These are phyloP conservation scores for Manduca sexta DNA, from an alignment of 1,140 invertebrate species.

Conservation along the genomic window DNA sequence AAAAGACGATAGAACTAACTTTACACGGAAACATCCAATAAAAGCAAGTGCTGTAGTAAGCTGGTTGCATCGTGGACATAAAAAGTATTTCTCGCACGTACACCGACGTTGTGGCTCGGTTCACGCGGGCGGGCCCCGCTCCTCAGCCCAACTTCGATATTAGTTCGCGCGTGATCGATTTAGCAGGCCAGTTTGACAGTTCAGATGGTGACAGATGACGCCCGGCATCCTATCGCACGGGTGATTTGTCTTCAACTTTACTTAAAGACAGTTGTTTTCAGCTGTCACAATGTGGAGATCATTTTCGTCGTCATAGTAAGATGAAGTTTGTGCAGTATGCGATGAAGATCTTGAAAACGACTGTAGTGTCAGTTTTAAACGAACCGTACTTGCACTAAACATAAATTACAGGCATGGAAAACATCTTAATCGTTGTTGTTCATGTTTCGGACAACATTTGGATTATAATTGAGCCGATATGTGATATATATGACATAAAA, in stretches of 20 bases:
- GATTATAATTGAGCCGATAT: no score
- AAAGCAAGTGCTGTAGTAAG: slow-evolving; percentile 33
- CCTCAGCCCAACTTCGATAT: slow-evolving; percentile 60
- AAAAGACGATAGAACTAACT: slow-evolving; percentile 37
- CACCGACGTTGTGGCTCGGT: slow-evolving; percentile 8
- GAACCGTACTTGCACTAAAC: no score
- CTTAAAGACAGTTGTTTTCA: slow-evolving; percentile 26
- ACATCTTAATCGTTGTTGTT: no score
- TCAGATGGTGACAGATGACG: slow-evolving; percentile 64
- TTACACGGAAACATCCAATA: slow-evolving; percentile 57
- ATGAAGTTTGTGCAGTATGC: no score
- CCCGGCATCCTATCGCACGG: slow-evolving; percentile 49
- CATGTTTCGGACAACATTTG: no score
- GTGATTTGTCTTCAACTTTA: slow-evolving; percentile 59
- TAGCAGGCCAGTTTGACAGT: slow-evolving; percentile 59
- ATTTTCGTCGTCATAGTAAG: no score
- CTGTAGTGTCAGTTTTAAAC: no score
- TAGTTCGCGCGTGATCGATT: slow-evolving; percentile 66
- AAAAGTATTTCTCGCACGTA: slow-evolving; percentile 13
- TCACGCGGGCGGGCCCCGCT: slow-evolving; percentile 20
- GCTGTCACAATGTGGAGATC: no score
- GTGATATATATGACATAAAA: no score
- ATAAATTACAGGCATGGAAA: no score
- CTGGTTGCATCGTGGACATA: slow-evolving; percentile 19
- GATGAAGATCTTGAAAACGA: no score